A percentile compares a stretch with the other conserved stretches of the same genome.
Evolutionary conservation across 1,140 invertebrate species (phyloP).

Genomic region (Prorops nasuta): DNA sequence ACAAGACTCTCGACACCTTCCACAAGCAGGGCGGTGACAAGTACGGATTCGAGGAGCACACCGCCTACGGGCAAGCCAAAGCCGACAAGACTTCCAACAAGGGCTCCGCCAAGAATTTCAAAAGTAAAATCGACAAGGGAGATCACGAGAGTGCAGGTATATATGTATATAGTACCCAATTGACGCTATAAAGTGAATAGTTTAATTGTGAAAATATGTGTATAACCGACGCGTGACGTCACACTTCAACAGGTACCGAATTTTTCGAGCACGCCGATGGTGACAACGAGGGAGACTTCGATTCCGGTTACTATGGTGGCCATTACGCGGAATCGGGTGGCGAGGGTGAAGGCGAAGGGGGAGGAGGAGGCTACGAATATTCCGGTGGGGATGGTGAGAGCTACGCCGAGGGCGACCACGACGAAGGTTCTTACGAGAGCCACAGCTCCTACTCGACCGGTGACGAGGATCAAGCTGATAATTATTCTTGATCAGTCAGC

Average conservation of each 20-base stretch:
- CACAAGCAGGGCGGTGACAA: slow-evolving; percentile 71
- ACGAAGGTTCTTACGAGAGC: slow-evolving; percentile 32
- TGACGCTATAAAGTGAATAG: neutral
- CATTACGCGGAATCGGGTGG: slow-evolving; percentile 23
- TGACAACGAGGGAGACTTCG: slow-evolving; percentile 19
- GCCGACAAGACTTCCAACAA: slow-evolving; percentile 45
- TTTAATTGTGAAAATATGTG: neutral
- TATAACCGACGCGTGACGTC: slow-evolving; percentile 33
- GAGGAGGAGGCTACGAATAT: slow-evolving; percentile 15
- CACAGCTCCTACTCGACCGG: slow-evolving; percentile 37
- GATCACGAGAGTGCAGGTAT: slow-evolving; percentile 51
- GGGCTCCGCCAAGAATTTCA: slow-evolving; percentile 27
- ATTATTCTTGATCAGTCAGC: slow-evolving; percentile 32
- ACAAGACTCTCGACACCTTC: slow-evolving; percentile 69
- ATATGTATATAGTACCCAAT: slow-evolving; percentile 5
- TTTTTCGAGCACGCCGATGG: slow-evolving; percentile 23
- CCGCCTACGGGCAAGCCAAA: slow-evolving; percentile 57
- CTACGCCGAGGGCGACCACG: slow-evolving; percentile 19
- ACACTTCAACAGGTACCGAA: slow-evolving; percentile 31
- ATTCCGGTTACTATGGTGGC: slow-evolving; percentile 15
- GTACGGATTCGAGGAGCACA: slow-evolving; percentile 68
- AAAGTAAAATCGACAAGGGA: slow-evolving; percentile 30
- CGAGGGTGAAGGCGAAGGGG: slow-evolving; percentile 29
- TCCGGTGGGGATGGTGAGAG: slow-evolving; percentile 1
- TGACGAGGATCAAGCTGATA: slow-evolving; percentile 14